Evolutionary conservation across 2,888 invertebrate genomes (phyloP).

Genomic region (Hemicrepidius hirtus): DNA sequence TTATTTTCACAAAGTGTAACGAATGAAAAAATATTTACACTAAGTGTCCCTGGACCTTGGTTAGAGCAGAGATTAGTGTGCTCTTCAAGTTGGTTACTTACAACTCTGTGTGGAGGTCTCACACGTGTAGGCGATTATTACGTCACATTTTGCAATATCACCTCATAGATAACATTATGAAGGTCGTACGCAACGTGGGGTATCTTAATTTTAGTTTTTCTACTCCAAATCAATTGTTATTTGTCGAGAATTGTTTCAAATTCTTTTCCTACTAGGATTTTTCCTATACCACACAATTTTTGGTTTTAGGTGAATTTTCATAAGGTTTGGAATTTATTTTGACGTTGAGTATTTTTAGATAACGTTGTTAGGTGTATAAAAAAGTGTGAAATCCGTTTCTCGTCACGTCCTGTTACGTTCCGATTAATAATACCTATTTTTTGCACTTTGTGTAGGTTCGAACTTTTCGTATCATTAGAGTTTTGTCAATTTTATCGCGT

Average conservation of each 20-base stretch:
- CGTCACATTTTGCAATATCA: conserved; percentile 46
- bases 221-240: background rate
- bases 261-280: background rate
- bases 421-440: conserved; percentile 6
- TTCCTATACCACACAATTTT: background rate
- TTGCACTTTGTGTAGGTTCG: conserved; percentile 13
- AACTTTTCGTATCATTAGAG: conserved; percentile 2
- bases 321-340: background rate
- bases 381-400: background rate
- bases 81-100: conserved; percentile 30
- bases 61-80: conserved; percentile 38
- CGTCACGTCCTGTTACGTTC: conserved; percentile 19
- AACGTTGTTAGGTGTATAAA: conserved; percentile 4
- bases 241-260: conserved; percentile 1
- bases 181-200: conserved; percentile 30
- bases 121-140: conserved; percentile 51
- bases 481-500: conserved; percentile 2
- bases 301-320: background rate
- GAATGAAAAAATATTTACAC: conserved; percentile 43
- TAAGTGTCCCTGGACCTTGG: conserved; percentile 48
- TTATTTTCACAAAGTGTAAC: conserved; percentile 11
- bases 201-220: conserved; percentile 6
- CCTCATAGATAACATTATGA: conserved; percentile 41
- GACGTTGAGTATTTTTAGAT: background rate
- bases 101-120: conserved; percentile 39